These are phyloP conservation scores for Hucho hucho DNA, from an alignment of 2,113 vertebrate genomes.

Conservation along the genomic window DNA sequence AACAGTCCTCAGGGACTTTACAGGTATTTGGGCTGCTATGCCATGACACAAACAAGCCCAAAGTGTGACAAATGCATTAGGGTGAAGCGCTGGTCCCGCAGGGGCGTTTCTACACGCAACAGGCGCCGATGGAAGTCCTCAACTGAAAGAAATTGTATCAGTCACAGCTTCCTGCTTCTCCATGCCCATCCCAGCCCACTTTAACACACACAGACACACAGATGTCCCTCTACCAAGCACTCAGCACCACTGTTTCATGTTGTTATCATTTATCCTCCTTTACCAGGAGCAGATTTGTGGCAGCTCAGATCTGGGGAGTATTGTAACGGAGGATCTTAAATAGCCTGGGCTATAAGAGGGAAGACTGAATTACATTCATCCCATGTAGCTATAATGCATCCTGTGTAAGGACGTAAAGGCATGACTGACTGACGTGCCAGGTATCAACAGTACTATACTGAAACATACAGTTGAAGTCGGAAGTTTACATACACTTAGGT, in stretches of 20 bases:
- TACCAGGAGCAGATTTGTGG: not conserved
- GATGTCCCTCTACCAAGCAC: conserved; percentile 9
- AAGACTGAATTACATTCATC: not conserved
- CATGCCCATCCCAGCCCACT: conserved; percentile 53
- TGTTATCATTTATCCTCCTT: conserved; percentile 26
- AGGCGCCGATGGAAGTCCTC: conserved; percentile 61
- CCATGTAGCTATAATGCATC: not conserved
- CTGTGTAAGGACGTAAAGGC: not conserved
- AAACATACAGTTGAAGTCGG: too few relatives aligned
- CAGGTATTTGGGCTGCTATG: conserved; percentile 52
- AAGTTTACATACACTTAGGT: too few relatives aligned
- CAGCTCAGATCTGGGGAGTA: conserved; percentile 26
- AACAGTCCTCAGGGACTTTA: conserved; percentile 55
- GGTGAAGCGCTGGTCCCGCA: conserved; percentile 56
- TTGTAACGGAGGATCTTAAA: conserved; percentile 25
- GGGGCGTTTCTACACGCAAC: conserved; percentile 65
- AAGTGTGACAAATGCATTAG: conserved; percentile 82
- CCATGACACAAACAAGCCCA: conserved; percentile 48
- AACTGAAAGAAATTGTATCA: conserved; percentile 63
- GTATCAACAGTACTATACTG: too few relatives aligned
- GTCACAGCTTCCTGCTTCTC: conserved; percentile 59
- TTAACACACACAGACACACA: conserved; percentile 56
- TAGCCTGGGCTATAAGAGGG: conserved; percentile 16
- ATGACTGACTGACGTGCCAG: not conserved
- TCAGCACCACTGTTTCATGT: conserved; percentile 14